Conservation (phyloP, 2,113 vertebrate species). For the Crocuta crocuta region DNA sequence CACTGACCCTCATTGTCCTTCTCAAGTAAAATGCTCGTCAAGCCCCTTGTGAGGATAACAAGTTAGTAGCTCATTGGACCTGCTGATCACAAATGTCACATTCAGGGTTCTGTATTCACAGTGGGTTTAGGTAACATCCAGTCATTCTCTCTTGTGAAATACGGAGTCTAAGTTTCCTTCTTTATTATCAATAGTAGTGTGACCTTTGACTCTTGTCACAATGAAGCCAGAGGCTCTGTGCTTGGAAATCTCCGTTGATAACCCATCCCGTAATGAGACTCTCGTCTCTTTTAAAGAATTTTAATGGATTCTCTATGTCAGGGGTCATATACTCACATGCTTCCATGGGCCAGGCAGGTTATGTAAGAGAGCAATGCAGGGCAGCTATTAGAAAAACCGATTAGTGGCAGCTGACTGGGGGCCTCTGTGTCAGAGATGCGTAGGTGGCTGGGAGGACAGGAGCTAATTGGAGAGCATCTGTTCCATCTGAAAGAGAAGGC, state of each 20-base stretch:
- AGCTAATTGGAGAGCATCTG: not conserved
- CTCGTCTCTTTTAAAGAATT: not conserved
- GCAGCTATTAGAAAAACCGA: not conserved
- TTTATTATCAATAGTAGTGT: not conserved
- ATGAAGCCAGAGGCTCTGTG: not conserved
- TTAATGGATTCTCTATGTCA: not conserved
- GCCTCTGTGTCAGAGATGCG: not conserved
- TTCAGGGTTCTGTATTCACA: not conserved
- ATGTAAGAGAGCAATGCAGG: not conserved
- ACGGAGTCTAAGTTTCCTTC: not conserved
- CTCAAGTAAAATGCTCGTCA: not conserved
- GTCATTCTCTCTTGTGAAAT: not conserved
- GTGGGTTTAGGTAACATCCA: not conserved
- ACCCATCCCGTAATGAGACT: not conserved
- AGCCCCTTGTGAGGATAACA: not conserved
- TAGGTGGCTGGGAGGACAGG: not conserved
- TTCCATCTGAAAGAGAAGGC: not conserved
- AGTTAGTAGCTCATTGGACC: not conserved
- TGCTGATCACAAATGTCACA: not conserved
- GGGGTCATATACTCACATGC: not conserved
- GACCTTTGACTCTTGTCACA: not conserved
- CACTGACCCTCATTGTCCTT: not conserved
- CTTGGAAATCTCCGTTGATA: not conserved
- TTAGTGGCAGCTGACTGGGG: not conserved
- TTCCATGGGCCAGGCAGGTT: not conserved